phyloP scores from a whole-genome alignment of 2,888 invertebrate species.

The Papilio protenor region DNA sequence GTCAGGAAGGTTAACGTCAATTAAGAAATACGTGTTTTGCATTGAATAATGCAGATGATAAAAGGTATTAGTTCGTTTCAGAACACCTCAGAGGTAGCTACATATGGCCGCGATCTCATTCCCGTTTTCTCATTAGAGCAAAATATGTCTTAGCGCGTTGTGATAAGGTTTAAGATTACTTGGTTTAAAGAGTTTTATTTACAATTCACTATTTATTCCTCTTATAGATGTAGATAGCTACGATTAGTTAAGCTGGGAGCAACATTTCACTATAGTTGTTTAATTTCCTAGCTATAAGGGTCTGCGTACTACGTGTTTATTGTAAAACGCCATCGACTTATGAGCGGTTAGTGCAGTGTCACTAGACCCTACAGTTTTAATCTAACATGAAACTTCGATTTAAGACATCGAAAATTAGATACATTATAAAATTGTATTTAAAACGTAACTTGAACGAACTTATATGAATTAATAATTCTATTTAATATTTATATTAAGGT shows the following conservation, averaged over 20 bases:
- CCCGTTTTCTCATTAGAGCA: constrained; percentile 19
- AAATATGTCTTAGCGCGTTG: constrained; percentile 34
- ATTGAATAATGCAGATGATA: background rate
- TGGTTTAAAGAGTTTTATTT: constrained; percentile 23
- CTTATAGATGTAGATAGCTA: constrained; percentile 23
- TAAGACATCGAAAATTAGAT: constrained; percentile 18
- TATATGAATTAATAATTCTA: background rate
- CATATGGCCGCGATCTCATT: constrained; percentile 28
- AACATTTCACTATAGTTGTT: constrained; percentile 24
- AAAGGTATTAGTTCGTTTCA: background rate
- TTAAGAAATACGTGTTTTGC: background rate
- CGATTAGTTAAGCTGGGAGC: constrained; percentile 38
- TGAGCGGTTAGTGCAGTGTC: constrained; percentile 1
- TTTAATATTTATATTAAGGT: background rate
- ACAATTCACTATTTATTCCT: constrained; percentile 23
- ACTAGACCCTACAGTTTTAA: background rate
- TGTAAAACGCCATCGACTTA: background rate
- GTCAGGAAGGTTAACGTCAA: background rate
- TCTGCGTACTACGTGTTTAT: background rate
- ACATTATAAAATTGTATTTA: background rate
- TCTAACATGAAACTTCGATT: constrained; percentile 9
- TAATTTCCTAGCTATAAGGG: constrained; percentile 12
- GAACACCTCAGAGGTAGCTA: background rate
- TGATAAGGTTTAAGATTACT: constrained; percentile 28
- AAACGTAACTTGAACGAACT: constrained; percentile 3